Base-by-base conservation (phyloP, 2,797 vertebrate species). In the Muscicapa striata region DNA sequence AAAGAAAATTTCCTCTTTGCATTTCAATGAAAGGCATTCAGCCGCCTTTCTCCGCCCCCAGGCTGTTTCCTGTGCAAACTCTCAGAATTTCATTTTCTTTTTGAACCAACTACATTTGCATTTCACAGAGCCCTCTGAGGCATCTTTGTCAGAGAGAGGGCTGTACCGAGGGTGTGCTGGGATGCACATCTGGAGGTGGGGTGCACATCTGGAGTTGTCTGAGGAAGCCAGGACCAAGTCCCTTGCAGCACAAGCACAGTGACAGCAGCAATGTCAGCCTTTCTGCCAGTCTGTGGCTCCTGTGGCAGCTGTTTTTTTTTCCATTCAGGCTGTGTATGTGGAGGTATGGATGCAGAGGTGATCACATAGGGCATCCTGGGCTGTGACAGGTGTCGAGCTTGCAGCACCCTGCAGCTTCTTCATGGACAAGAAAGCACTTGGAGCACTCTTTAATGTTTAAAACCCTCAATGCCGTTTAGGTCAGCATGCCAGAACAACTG, bases 11-110 rank as follows among this genome's bases (percentile, higher is more conserved):
- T 66, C 4, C 22, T 19, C 64, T 96, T 86, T 84, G 84, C 92
- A 86, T 94, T 84, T 96, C 89, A 96, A 17, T 84, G 62, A 61
- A 74, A 84, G 51, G 59, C 73, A 43, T 89, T 72, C 87, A 86
- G 57, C 5, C 13, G 49, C 55, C 55, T 70, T 86, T 78, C 61
- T 66, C 82, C 2, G 0, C 57, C 57, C 46, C 26, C 73, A 16
- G 62, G 20, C 30, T 34, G 20, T 52, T 96, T 95, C 81, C 84
- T 59, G 30, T 23, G 76, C 80, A 85, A 87, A 32, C 32, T 20
- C 26, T 51, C 45, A 41, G 79, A 58, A 49, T 81, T 72, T 67
- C 48, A 4, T 55, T 95, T 91, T 86, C 80, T 58, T 87, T 85
- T n/a, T 54, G 57, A 86, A n/a, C 5, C 75, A 78, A 38, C 46